A percentile compares a stretch with the other conserved stretches of the same genome.
phyloP scores from a whole-genome alignment of 1,140 invertebrate species.

The Xylocopa sonorina region DNA sequence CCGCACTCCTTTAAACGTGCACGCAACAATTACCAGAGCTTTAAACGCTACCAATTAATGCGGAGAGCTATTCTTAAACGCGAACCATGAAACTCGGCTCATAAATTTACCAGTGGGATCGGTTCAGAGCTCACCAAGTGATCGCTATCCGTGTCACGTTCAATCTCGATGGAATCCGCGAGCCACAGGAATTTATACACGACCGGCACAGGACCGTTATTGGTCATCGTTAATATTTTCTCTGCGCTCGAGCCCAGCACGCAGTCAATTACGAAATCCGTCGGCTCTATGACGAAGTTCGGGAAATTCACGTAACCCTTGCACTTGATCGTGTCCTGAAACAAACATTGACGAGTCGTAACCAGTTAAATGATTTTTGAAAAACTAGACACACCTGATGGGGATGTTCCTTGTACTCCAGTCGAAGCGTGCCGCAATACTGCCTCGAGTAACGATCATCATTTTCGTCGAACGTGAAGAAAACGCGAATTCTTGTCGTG shows the following conservation, averaged over 20 bases:
- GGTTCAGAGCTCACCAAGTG: neutral
- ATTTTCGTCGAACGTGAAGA: slow-evolving; percentile 59
- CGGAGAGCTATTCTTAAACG: too few relatives aligned
- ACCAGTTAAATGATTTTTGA: neutral
- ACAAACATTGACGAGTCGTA: neutral
- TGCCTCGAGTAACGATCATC: slow-evolving; percentile 47
- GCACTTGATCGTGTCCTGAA: slow-evolving; percentile 79
- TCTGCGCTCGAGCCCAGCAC: slow-evolving; percentile 69
- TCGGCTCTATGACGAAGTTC: slow-evolving; percentile 71
- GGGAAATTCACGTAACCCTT: slow-evolving; percentile 80
- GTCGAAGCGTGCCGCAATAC: slow-evolving; percentile 52
- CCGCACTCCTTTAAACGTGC: neutral
- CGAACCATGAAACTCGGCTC: too few relatives aligned
- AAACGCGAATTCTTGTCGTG: slow-evolving; percentile 42
- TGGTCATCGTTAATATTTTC: slow-evolving; percentile 74
- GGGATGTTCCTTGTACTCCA: slow-evolving; percentile 69
- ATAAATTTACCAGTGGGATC: neutral
- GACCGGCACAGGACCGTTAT: slow-evolving; percentile 79
- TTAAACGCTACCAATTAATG: neutral
- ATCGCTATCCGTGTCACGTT: slow-evolving; percentile 17
- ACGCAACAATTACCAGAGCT: neutral
- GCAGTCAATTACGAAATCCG: slow-evolving; percentile 74
- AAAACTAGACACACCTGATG: slow-evolving; percentile 52
- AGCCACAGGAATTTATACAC: slow-evolving; percentile 76
- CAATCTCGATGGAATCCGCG: slow-evolving; percentile 69